phyloP scores from a whole-genome alignment of 2,888 invertebrate genomes.

The Ectemnius continuus region DNA sequence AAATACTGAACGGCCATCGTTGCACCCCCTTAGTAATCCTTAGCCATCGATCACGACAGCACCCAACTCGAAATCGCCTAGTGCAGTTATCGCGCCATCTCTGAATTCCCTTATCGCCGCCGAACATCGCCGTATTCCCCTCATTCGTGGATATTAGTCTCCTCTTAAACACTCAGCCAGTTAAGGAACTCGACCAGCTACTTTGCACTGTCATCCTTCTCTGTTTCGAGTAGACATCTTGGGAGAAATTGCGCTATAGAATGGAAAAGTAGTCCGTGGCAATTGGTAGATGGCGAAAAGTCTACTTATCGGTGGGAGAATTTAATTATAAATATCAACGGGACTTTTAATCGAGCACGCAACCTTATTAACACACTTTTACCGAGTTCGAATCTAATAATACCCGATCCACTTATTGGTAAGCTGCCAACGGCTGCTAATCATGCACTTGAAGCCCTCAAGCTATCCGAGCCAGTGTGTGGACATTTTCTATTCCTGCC shows the following conservation, averaged over 20 bases:
- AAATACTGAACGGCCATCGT: not conserved
- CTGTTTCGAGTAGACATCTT: not conserved
- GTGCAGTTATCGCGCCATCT: not conserved
- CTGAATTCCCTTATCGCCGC: not conserved
- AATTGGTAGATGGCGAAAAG: too few relatives aligned
- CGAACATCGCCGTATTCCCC: slow-evolving; percentile 13
- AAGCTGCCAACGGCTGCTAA: slow-evolving; percentile 22
- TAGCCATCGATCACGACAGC: too few relatives aligned
- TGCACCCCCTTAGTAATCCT: not conserved
- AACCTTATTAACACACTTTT: slow-evolving; percentile 32
- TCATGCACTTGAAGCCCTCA: slow-evolving; percentile 18
- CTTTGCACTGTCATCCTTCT: slow-evolving; percentile 10
- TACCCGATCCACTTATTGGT: slow-evolving; percentile 47
- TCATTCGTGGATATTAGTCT: not conserved
- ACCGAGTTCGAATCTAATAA: slow-evolving; percentile 38
- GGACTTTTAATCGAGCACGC: slow-evolving; percentile 33
- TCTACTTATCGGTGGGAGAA: too few relatives aligned
- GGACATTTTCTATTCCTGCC: not conserved
- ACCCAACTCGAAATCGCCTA: too few relatives aligned
- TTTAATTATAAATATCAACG: slow-evolving; percentile 28
- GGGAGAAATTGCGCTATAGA: too few relatives aligned
- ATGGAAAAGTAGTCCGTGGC: too few relatives aligned
- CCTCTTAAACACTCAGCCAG: not conserved
- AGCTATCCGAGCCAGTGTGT: slow-evolving; percentile 8
- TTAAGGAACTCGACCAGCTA: too few relatives aligned